Conservation (phyloP, 2,797 vertebrate species). For the Peromyscus eremicus region DNA sequence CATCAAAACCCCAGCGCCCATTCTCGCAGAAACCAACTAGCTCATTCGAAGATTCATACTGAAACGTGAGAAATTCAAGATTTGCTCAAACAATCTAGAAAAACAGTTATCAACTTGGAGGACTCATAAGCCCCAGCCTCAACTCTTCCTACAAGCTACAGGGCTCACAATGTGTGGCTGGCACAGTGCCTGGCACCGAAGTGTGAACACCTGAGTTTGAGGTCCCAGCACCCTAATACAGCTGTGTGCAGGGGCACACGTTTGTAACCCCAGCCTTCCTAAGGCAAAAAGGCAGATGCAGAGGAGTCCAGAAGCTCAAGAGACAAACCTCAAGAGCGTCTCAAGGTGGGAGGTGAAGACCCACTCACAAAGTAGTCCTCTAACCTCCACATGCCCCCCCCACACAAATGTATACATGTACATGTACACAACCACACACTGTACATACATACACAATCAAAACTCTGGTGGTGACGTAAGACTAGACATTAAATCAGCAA, state of each 20-base stretch:
- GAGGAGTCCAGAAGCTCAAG: not conserved
- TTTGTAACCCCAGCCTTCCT: not conserved
- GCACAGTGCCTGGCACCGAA: not conserved
- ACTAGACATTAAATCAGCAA: not conserved
- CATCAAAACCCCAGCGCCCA: constrained; percentile 37
- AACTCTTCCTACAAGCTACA: constrained; percentile 57
- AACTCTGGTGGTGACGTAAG: not conserved
- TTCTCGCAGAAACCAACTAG: constrained; percentile 35
- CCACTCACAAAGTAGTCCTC: not conserved
- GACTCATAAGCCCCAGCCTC: constrained; percentile 26
- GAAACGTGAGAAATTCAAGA: constrained; percentile 63
- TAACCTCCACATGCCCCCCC: not conserved
- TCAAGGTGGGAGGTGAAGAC: not conserved
- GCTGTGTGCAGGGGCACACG: not conserved
- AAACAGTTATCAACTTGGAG: constrained; percentile 40
- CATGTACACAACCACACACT: not conserved
- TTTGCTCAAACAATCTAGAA: constrained; percentile 47
- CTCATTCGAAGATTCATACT: constrained; percentile 45
- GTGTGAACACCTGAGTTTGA: not conserved
- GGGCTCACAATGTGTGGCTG: not conserved
- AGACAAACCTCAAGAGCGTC: not conserved
- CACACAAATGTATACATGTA: not conserved
- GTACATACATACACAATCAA: not conserved
- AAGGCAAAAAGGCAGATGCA: not conserved
- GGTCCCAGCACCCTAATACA: not conserved